Percentiles rank a stretch among this genome's conserved stretches.
phyloP scores from a whole-genome alignment of 2,888 invertebrate genomes.

The Chrysina gloriosa region DNA sequence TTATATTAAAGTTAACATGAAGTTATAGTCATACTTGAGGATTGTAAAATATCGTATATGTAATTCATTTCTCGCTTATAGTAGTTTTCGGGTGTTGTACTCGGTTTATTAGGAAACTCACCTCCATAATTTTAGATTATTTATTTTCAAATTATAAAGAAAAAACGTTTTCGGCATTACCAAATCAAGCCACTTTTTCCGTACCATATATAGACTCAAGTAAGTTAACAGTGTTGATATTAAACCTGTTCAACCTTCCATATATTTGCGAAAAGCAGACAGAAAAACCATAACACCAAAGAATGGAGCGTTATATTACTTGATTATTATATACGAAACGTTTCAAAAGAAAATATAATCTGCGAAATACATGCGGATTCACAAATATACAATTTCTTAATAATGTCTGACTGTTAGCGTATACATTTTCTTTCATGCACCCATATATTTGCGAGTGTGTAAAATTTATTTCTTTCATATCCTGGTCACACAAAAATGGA shows the following conservation, averaged over 20 bases:
- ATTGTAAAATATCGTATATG: too few relatives aligned
- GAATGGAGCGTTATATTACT: not conserved
- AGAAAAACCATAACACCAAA: not conserved
- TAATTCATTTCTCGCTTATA: too few relatives aligned
- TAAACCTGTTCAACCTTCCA: not conserved
- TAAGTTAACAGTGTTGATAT: too few relatives aligned
- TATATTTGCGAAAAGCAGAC: not conserved
- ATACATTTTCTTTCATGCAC: constrained; percentile 10
- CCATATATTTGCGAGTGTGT: not conserved
- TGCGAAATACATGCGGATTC: not conserved
- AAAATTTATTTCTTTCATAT: constrained; percentile 25
- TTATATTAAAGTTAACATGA: too few relatives aligned
- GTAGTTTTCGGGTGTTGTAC: too few relatives aligned
- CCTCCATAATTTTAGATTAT: too few relatives aligned
- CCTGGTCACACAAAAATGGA: constrained; percentile 31
- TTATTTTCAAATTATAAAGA: too few relatives aligned
- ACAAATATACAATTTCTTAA: constrained; percentile 19
- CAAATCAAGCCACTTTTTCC: too few relatives aligned
- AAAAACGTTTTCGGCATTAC: too few relatives aligned
- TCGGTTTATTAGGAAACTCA: too few relatives aligned
- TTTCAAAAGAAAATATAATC: not conserved
- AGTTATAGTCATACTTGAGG: too few relatives aligned
- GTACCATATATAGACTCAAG: too few relatives aligned
- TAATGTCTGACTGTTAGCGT: not conserved
- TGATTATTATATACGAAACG: not conserved